Percentiles rank a stretch among this genome's conserved stretches.
phyloP scores from a whole-genome alignment of 30 jellyfish, hydroid and myxozoan species.

The Mastigias papua region DNA sequence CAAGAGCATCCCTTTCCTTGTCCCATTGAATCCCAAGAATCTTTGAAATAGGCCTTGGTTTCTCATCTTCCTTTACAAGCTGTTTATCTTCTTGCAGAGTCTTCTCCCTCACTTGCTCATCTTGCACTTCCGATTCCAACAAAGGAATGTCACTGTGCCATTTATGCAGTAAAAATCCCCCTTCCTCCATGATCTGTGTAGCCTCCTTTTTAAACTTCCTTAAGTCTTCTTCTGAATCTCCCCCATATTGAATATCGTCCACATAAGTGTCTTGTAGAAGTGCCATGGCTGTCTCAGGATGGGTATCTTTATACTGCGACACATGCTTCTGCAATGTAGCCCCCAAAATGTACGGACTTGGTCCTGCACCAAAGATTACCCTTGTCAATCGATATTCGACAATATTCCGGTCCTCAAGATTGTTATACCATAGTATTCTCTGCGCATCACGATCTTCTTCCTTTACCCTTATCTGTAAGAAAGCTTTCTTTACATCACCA shows the following conservation, averaged over 20 bases:
- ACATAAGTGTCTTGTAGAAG: neutral
- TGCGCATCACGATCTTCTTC: constrained; percentile 49
- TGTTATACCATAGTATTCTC: neutral
- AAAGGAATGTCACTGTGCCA: constrained; percentile 47
- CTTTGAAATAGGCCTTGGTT: neutral
- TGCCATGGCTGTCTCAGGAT: neutral
- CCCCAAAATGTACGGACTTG: neutral
- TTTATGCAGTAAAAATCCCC: constrained; percentile 56
- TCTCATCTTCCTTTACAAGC: neutral
- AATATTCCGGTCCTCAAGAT: neutral
- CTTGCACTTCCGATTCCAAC: constrained; percentile 23
- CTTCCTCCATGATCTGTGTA: constrained; percentile 56
- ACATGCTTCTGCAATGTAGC: neutral
- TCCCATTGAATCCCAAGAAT: constrained; percentile 68
- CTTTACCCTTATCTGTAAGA: constrained; percentile 57
- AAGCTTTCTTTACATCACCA: constrained; percentile 71
- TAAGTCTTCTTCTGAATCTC: constrained; percentile 31
- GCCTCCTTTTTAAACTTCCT: constrained; percentile 32
- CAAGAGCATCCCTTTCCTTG: neutral
- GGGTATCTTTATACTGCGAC: neutral
- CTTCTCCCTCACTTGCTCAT: constrained; percentile 1
- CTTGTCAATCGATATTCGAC: neutral
- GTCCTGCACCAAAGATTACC: constrained; percentile 3
- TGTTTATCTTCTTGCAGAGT: neutral
- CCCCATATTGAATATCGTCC: constrained; percentile 42